phyloP scores from a whole-genome alignment of 2,797 vertebrate species.

The Babyrousa celebensis region DNA sequence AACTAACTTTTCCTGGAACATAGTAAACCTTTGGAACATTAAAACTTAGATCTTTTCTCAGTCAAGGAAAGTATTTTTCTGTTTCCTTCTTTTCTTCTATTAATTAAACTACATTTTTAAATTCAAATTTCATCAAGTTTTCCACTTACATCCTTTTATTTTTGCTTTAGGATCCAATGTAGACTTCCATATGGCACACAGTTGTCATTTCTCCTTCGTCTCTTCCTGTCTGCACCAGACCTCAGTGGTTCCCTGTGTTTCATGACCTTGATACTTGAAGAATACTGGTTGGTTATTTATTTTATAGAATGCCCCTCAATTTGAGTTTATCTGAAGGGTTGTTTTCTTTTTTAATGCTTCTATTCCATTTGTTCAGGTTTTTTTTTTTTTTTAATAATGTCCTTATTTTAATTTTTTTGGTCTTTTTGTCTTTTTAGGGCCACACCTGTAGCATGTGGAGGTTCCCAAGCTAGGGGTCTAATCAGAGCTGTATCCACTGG shows the following conservation, averaged over 20 bases:
- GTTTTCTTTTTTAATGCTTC: neutral
- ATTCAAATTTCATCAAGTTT: neutral
- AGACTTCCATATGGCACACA: neutral
- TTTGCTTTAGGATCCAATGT: neutral
- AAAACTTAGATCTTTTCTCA: neutral
- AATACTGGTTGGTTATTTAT: neutral
- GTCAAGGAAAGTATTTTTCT: neutral
- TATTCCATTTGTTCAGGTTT: constrained; percentile 39
- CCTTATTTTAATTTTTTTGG: neutral
- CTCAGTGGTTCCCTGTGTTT: no score
- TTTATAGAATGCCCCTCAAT: neutral
- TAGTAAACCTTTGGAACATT: constrained; percentile 50
- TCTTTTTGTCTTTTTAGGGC: no score
- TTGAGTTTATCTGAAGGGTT: neutral
- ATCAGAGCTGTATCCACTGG: no score
- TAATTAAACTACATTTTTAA: neutral
- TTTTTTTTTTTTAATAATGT: neutral
- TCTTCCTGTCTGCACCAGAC: neutral
- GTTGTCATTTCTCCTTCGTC: neutral
- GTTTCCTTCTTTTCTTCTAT: neutral
- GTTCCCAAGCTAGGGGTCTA: no score
- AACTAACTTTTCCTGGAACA: constrained; percentile 67
- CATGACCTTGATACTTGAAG: neutral
- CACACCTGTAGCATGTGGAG: no score
- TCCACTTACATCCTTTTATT: neutral